Conservation (phyloP, 2,113 vertebrate species). For the Numida meleagris region DNA sequence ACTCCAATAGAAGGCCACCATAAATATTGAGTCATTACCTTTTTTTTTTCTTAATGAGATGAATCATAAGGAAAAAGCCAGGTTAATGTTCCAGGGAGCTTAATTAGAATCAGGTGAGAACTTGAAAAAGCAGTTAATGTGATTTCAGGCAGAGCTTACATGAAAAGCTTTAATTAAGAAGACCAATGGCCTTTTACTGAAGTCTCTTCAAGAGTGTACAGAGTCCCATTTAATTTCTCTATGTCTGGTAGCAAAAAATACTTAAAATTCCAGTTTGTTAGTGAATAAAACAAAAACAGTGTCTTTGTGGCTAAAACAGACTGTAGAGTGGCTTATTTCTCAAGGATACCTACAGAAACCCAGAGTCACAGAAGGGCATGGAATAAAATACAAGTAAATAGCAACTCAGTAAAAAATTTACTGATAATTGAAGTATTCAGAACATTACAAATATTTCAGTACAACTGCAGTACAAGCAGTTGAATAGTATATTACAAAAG, state of each 20-base stretch:
- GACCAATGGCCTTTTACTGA: slow-evolving; percentile 92
- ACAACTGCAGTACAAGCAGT: neutral
- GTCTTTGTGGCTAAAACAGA: neutral
- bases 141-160: slow-evolving; percentile 87
- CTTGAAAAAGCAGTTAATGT: slow-evolving; percentile 83
- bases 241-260: slow-evolving; percentile 61
- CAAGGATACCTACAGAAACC: neutral
- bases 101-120: slow-evolving; percentile 94
- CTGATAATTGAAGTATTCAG: slow-evolving; percentile 11
- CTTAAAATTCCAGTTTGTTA: slow-evolving; percentile 47
- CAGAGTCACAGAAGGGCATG: neutral
- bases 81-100: slow-evolving; percentile 91
- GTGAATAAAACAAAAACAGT: neutral
- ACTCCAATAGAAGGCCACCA: neutral
- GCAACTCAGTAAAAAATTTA: slow-evolving; percentile 12
- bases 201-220: slow-evolving; percentile 78
- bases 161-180: slow-evolving; percentile 93
- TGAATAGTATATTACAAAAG: neutral
- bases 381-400: neutral
- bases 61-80: slow-evolving; percentile 82
- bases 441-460: slow-evolving; percentile 2
- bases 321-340: neutral
- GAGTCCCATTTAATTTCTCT: slow-evolving; percentile 79
- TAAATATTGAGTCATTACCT: slow-evolving; percentile 76
- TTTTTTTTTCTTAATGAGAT: slow-evolving; percentile 89